Conservation (phyloP, 2,113 vertebrate species). For the Podilymbus podiceps region DNA sequence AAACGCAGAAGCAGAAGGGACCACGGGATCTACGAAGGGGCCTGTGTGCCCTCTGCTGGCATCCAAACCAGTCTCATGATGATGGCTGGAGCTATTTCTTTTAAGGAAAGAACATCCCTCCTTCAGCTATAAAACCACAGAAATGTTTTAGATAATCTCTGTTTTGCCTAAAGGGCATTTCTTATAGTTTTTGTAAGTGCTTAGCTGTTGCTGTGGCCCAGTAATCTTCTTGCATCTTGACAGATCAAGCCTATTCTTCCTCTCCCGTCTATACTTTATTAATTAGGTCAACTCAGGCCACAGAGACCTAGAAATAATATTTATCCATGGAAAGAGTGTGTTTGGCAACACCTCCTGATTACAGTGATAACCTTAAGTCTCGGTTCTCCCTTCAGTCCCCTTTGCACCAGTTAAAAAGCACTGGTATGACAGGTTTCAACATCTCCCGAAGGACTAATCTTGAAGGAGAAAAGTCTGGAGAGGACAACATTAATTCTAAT, state of each 20-base stretch:
- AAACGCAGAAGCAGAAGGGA: background rate
- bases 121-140: background rate
- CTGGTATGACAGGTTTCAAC: background rate
- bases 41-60: background rate
- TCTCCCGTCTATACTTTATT: background rate
- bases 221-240: background rate
- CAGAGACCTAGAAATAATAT: accelerated
- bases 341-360: background rate
- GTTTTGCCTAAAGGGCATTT: background rate
- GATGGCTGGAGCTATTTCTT: too few species aligned
- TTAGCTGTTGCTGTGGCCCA: background rate
- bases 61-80: too few species aligned
- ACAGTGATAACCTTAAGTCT: background rate
- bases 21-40: background rate
- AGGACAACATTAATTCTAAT: too few species aligned
- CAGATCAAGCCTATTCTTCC: background rate
- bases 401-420: background rate
- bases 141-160: accelerated
- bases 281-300: too few species aligned
- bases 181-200: accelerated
- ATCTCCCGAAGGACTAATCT: background rate
- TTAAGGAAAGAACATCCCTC: background rate
- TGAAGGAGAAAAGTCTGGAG: background rate
- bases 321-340: background rate
- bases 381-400: background rate